Conservation (phyloP, 2,113 vertebrate species). For the Thomomys bottae region DNA sequence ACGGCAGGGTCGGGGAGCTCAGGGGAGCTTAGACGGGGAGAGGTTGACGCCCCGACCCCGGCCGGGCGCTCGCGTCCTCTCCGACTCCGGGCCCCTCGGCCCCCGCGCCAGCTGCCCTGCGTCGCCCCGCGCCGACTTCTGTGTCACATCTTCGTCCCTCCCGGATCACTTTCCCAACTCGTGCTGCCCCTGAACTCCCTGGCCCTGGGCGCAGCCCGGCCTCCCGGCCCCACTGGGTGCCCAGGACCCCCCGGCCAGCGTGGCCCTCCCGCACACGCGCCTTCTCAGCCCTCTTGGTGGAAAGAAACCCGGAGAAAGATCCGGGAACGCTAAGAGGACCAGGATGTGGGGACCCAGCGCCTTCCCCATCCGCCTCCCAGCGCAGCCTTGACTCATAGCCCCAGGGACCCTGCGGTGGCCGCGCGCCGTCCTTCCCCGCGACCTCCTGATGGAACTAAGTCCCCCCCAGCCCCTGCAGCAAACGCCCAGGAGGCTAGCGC, state of each 20-base stretch:
- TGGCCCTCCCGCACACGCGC: background rate
- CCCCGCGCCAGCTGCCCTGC: background rate
- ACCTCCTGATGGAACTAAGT: constrained; percentile 62
- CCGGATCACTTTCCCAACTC: constrained; percentile 67
- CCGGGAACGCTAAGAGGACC: background rate
- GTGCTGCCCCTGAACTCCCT: fast-evolving
- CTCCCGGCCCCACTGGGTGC: background rate
- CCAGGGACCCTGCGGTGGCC: constrained; percentile 40
- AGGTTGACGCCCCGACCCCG: background rate
- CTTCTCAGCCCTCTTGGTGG: background rate
- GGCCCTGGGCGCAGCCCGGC: background rate
- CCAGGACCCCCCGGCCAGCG: background rate
- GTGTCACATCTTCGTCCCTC: background rate
- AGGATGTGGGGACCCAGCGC: background rate
- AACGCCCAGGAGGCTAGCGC: background rate
- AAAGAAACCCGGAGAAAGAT: background rate
- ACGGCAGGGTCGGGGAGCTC: background rate
- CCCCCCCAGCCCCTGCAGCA: background rate
- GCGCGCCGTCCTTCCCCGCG: constrained; percentile 60
- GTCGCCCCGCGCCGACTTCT: constrained; percentile 34
- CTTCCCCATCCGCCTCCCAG: background rate
- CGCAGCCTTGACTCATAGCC: constrained; percentile 51
- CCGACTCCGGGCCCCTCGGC: background rate
- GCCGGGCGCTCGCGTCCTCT: background rate
- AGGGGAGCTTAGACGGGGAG: background rate